Conservation (phyloP, 1,140 invertebrate genomes). For the Asobara japonica region DNA sequence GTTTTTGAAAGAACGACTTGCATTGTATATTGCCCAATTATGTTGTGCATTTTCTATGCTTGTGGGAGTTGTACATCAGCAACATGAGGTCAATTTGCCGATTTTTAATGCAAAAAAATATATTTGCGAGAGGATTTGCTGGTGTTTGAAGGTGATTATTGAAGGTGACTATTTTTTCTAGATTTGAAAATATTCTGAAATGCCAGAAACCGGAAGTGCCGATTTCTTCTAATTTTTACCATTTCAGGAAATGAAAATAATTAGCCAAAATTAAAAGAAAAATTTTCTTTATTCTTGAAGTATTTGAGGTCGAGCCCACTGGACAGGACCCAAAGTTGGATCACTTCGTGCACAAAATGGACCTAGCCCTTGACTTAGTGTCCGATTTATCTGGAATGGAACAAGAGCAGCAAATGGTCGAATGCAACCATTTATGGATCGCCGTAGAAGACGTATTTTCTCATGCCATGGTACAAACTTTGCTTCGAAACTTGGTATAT, state of each 20-base stretch:
- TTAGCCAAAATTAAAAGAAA: too few relatives aligned
- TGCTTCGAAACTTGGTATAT: too few relatives aligned
- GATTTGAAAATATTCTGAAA: too few relatives aligned
- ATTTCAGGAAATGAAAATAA: too few relatives aligned
- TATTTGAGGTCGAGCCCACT: too few relatives aligned
- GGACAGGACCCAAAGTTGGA: slow-evolving; percentile 57
- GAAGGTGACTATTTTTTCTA: too few relatives aligned
- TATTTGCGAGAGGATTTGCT: slow-evolving; percentile 56
- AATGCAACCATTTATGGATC: slow-evolving; percentile 54
- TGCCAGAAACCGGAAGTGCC: too few relatives aligned
- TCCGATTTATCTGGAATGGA: slow-evolving; percentile 47
- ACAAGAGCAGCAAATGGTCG: slow-evolving; percentile 43
- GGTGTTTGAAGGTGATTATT: slow-evolving; percentile 57
- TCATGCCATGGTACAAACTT: slow-evolving; percentile 64
- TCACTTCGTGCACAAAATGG: slow-evolving; percentile 63
- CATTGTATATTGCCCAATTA: slow-evolving; percentile 56
- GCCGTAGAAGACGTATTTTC: slow-evolving; percentile 61
- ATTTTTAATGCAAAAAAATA: slow-evolving; percentile 62
- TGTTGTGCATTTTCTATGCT: slow-evolving; percentile 54
- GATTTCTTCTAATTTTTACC: too few relatives aligned
- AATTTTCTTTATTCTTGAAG: too few relatives aligned
- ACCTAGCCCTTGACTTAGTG: slow-evolving; percentile 57
- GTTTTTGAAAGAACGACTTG: slow-evolving; percentile 51
- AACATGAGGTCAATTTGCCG: slow-evolving; percentile 52
- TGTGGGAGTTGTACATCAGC: slow-evolving; percentile 55